phyloP scores from a whole-genome alignment of 2,797 vertebrate species.

The Coendou prehensilis region DNA sequence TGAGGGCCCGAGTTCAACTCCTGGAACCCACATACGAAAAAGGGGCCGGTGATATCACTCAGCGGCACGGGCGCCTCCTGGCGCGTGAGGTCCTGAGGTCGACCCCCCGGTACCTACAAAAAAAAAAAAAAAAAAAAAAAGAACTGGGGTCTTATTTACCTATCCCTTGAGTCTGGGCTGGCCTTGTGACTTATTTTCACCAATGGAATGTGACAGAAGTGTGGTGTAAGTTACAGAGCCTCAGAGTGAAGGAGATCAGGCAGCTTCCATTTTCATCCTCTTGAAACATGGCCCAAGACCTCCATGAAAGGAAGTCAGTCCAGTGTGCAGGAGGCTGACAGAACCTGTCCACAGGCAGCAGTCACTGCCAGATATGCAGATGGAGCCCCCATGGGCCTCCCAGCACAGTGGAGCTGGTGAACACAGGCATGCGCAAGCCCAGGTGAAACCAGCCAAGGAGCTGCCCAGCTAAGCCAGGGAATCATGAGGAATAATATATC shows the following conservation, averaged over 20 bases:
- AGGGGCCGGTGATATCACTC: too few species aligned
- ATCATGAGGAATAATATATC: not conserved
- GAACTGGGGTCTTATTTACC: not conserved
- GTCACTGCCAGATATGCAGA: not conserved
- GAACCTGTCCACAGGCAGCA: not conserved
- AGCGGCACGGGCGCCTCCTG: too few species aligned
- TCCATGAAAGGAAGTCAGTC: not conserved
- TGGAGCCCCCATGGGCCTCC: not conserved
- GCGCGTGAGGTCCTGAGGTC: too few species aligned
- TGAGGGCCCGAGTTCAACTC: too few species aligned
- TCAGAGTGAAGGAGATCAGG: not conserved
- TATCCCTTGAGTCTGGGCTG: not conserved
- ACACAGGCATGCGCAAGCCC: fast-evolving
- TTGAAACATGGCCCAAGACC: not conserved
- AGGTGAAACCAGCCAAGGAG: not conserved
- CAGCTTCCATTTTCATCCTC: not conserved
- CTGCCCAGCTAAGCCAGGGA: not conserved
- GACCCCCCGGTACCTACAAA: too few species aligned
- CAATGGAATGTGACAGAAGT: not conserved
- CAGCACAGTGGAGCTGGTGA: not conserved
- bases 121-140: too few species aligned
- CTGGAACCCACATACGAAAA: too few species aligned
- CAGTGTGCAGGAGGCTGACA: not conserved
- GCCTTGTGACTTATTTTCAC: not conserved
- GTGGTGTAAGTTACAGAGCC: not conserved